These are phyloP conservation scores for Wiebesia pumilae DNA, from an alignment of 1,140 invertebrate species.

Conservation along the genomic window DNA sequence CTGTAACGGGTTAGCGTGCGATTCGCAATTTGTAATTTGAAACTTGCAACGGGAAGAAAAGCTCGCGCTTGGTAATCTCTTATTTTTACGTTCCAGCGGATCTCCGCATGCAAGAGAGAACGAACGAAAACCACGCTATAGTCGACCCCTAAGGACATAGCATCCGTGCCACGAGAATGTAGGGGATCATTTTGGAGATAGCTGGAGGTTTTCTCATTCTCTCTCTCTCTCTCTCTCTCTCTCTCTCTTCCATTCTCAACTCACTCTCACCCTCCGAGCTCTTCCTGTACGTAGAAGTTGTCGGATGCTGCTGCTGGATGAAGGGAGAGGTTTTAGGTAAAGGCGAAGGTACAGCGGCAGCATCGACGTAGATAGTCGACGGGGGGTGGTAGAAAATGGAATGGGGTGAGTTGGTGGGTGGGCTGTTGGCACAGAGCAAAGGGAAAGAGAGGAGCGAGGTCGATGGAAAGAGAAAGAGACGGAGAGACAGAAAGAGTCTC, in stretches of 20 bases:
- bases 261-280: background rate
- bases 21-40: conserved; percentile 36
- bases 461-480: conserved; percentile 49
- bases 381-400: conserved; percentile 46
- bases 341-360: conserved; percentile 47
- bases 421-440: conserved; percentile 44
- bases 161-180: conserved; percentile 66
- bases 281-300: conserved; percentile 64
- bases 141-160: conserved; percentile 70
- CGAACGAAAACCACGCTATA: conserved; percentile 36
- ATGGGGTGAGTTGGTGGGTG: conserved; percentile 46
- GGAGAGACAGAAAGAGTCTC: conserved; percentile 64
- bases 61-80: conserved; percentile 63
- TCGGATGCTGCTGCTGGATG: conserved; percentile 55
- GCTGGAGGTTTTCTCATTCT: conserved; percentile 70
- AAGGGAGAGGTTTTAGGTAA: conserved; percentile 54
- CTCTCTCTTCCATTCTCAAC: conserved; percentile 42
- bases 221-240: conserved; percentile 42
- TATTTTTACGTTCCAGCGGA: conserved; percentile 66
- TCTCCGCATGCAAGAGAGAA: background rate
- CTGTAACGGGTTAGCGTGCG: background rate
- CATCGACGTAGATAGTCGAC: conserved; percentile 56
- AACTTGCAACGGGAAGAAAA: conserved; percentile 25
- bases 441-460: conserved; percentile 47
- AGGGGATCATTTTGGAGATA: conserved; percentile 76